Conservation (phyloP, 2,113 vertebrate genomes). For the Cynoglossus semilaevis region DNA sequence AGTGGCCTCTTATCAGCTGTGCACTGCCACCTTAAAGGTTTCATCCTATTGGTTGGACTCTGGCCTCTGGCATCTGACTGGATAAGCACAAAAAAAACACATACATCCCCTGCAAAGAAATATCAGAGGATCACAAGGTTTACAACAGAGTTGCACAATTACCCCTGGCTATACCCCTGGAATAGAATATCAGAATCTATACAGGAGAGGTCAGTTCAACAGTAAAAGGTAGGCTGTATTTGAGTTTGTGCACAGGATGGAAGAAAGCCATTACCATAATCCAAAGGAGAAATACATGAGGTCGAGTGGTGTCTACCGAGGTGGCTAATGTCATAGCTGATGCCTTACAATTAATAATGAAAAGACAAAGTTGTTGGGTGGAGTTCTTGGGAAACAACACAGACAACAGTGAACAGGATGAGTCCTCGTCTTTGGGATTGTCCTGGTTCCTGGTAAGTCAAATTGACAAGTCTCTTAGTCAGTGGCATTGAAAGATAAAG, state of each 20-base stretch:
- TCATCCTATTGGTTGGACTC: conserved; percentile 56
- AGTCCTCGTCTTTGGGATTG: conserved; percentile 44
- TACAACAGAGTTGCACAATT: conserved; percentile 41
- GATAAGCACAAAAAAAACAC: conserved; percentile 23
- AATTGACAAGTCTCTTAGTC: conserved; percentile 6
- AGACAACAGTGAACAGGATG: conserved; percentile 61
- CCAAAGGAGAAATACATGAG: conserved; percentile 9
- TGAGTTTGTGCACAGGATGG: conserved; percentile 44
- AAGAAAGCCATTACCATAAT: conserved; percentile 10
- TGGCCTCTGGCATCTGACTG: conserved; percentile 35
- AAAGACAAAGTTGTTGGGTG: conserved; percentile 51
- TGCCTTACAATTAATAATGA: conserved; percentile 44
- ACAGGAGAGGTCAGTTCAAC: conserved; percentile 16
- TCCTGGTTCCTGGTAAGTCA: conserved; percentile 76
- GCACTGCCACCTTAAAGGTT: conserved; percentile 34
- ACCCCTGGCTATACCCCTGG: background rate
- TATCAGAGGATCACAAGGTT: conserved; percentile 30
- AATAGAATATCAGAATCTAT: conserved; percentile 40
- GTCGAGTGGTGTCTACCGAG: conserved; percentile 33
- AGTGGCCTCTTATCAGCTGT: conserved; percentile 65
- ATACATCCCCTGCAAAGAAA: conserved; percentile 14
- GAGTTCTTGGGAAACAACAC: conserved; percentile 47
- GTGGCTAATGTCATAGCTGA: conserved; percentile 6
- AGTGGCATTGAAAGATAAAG: conserved; percentile 6
- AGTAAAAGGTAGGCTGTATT: conserved; percentile 27